Conservation (phyloP, 92 coral and sea anemone genomes). For the Blastomussa wellsi region DNA sequence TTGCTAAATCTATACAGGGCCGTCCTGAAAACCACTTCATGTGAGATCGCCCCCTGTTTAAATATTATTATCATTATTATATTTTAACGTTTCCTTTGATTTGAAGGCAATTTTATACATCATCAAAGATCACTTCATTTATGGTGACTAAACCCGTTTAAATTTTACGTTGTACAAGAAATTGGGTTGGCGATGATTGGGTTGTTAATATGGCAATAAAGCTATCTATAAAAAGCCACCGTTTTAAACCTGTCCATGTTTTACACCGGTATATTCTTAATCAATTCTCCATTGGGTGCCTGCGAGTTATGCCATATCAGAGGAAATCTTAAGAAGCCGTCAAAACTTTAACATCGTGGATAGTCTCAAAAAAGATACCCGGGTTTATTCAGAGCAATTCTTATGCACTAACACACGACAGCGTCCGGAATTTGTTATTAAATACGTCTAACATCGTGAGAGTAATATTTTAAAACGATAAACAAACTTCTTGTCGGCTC, state of each 20-base stretch:
- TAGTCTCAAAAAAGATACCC: not conserved
- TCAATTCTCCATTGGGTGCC: not conserved
- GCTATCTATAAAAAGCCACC: not conserved
- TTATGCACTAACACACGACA: not conserved
- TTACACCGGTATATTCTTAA: not conserved
- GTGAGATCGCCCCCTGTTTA: no score
- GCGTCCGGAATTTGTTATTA: not conserved
- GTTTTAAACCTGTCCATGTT: not conserved
- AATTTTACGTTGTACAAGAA: no score
- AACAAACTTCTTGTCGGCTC: constrained; percentile 10
- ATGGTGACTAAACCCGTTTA: no score
- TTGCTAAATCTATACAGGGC: no score
- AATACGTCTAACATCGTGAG: not conserved
- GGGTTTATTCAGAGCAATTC: not conserved
- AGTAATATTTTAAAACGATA: not conserved
- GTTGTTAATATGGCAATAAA: not conserved
- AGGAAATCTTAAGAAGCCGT: not conserved
- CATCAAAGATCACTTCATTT: no score
- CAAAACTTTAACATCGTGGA: not conserved
- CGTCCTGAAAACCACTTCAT: no score
- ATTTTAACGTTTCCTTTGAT: no score
- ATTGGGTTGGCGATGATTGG: no score
- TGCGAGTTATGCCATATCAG: not conserved
- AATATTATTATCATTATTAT: no score
- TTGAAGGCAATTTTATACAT: no score